Conservation (phyloP, 2,113 vertebrate genomes). For the Ornithorhynchus anatinus region DNA sequence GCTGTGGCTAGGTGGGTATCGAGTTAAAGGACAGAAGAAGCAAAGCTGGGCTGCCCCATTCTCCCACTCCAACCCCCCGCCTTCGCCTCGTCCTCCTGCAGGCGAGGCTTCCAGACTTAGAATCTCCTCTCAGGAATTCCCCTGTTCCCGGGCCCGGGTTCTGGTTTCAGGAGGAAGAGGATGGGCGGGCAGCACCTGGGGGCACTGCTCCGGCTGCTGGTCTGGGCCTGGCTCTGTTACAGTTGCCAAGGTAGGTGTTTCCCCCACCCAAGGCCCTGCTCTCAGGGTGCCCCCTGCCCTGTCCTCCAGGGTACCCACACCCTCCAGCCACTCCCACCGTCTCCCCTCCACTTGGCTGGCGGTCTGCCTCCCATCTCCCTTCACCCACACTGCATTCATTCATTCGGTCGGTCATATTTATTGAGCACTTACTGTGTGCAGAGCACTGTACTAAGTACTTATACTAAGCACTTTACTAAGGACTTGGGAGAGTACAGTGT, state of each 20-base stretch:
- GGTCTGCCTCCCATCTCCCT: background rate
- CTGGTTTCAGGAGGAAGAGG: conserved; percentile 67
- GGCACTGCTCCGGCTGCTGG: conserved; percentile 42
- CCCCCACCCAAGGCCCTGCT: background rate
- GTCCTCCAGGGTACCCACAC: background rate
- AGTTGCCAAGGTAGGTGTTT: conserved; percentile 34
- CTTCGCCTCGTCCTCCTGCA: too few relatives aligned
- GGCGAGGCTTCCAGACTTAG: too few relatives aligned
- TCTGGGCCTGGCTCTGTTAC: conserved; percentile 56
- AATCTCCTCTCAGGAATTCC: too few relatives aligned
- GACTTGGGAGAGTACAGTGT: too few relatives aligned
- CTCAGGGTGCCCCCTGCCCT: background rate
- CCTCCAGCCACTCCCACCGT: fast-evolving
- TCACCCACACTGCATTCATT: background rate
- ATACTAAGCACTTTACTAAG: too few relatives aligned
- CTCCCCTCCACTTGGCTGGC: background rate
- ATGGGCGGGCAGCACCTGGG: conserved; percentile 41
- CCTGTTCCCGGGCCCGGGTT: too few relatives aligned
- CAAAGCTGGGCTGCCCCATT: too few relatives aligned
- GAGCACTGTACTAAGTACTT: too few relatives aligned
- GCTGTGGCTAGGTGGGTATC: too few relatives aligned
- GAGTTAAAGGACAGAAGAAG: too few relatives aligned
- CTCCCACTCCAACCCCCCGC: background rate
- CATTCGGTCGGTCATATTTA: background rate
- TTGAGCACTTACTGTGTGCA: too few relatives aligned